Evolutionary conservation across 2,797 vertebrate species (phyloP).

Genomic region (Zalophus californianus): DNA sequence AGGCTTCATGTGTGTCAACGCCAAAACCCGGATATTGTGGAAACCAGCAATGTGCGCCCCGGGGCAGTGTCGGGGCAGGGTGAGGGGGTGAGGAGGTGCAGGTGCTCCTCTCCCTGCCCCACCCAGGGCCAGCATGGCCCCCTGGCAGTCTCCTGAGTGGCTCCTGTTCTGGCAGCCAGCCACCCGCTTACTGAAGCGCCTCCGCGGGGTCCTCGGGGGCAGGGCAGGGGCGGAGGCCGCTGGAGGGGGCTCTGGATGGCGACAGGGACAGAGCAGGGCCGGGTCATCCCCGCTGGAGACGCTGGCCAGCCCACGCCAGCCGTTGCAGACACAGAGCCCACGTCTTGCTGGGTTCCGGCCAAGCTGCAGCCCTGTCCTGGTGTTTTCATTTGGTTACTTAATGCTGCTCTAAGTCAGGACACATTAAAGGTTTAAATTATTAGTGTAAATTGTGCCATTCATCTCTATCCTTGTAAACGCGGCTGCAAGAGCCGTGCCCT

Average conservation of each 20-base stretch:
- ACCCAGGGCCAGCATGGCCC: no score
- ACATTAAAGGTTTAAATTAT: not conserved
- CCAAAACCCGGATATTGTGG: not conserved
- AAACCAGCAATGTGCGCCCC: fast-evolving
- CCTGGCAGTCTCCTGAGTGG: no score
- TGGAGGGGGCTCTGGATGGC: not conserved
- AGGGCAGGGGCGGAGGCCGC: not conserved
- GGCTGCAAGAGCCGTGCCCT: not conserved
- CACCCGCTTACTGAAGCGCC: no score
- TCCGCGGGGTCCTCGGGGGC: no score
- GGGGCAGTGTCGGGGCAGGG: no score
- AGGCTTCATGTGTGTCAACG: not conserved
- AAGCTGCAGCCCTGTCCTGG: not conserved
- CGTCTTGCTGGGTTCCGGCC: not conserved
- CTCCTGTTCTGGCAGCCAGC: no score
- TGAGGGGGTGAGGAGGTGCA: not conserved
- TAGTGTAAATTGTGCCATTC: no score
- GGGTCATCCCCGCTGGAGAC: not conserved
- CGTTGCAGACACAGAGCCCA: no score
- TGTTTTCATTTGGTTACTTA: not conserved
- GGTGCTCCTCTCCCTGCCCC: not conserved
- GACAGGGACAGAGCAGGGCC: not conserved
- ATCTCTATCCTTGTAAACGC: not conserved
- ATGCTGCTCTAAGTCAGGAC: not conserved
- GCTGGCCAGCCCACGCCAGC: not conserved